These are phyloP conservation scores for Drosophila suboccidentalis DNA, from an alignment of 2,888 invertebrate species.

Conservation along the genomic window DNA sequence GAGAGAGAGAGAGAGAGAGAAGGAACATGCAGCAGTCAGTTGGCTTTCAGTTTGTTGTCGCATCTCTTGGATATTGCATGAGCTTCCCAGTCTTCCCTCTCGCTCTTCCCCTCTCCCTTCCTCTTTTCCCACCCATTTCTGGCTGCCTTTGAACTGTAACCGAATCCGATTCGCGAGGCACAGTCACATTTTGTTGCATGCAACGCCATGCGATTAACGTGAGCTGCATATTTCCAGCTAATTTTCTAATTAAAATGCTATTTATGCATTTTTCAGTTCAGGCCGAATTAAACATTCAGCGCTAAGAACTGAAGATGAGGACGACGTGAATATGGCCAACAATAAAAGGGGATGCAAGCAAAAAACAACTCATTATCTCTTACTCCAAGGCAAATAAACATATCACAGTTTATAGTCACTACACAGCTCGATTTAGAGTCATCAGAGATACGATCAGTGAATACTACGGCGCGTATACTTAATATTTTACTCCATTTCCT, in stretches of 20 bases:
- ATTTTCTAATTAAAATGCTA: constrained; percentile 86
- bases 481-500: neutral
- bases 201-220: constrained; percentile 85
- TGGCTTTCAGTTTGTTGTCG: constrained; percentile 71
- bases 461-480: constrained; percentile 12
- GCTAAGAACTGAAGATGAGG: constrained; percentile 17
- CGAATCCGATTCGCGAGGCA: constrained; percentile 34
- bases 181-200: constrained; percentile 48
- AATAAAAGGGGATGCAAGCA: constrained; percentile 11
- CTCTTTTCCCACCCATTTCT: neutral
- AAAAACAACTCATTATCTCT: constrained; percentile 12
- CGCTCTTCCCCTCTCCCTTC: neutral
- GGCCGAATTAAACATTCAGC: constrained; percentile 65
- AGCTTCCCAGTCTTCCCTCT: constrained; percentile 37
- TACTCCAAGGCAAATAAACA: neutral
- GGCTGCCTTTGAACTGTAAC: constrained; percentile 5
- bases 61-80: constrained; percentile 82
- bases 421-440: constrained; percentile 1
- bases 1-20: neutral
- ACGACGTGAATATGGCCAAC: constrained; percentile 9
- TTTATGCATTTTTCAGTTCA: constrained; percentile 84
- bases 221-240: constrained; percentile 86
- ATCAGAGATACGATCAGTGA: neutral
- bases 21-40: constrained; percentile 43
- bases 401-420: constrained; percentile 34